Percentiles rank a stretch among this genome's conserved stretches.
Conservation (phyloP, 2,888 invertebrate species). For the Leistus spinibarbis region DNA sequence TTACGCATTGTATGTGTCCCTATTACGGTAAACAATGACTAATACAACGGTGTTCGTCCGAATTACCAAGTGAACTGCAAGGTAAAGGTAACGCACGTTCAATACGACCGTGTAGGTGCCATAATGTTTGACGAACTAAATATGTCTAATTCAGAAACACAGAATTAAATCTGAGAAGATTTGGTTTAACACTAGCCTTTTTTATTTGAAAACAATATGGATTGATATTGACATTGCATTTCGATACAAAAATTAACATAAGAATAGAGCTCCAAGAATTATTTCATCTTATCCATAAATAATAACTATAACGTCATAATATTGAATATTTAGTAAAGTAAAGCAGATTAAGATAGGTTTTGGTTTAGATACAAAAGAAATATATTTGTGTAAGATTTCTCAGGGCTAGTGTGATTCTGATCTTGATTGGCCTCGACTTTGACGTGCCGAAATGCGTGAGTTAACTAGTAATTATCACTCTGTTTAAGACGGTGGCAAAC, state of each 20-base stretch:
- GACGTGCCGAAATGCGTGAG: not conserved
- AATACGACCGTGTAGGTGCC: not conserved
- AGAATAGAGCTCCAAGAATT: too few species aligned
- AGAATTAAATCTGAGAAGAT: too few species aligned
- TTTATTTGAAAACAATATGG: too few species aligned
- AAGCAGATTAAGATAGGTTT: too few species aligned
- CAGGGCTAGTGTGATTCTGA: not conserved
- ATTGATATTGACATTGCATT: too few species aligned
- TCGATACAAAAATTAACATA: too few species aligned
- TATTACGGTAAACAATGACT: slow-evolving; percentile 27
- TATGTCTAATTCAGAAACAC: too few species aligned
- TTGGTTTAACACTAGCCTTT: too few species aligned
- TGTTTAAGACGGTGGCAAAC: not conserved
- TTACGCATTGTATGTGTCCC: not conserved
- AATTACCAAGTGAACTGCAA: slow-evolving; percentile 20
- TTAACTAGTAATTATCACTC: not conserved
- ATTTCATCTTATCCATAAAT: too few species aligned
- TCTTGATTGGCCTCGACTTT: not conserved
- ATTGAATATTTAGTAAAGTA: too few species aligned
- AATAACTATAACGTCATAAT: too few species aligned
- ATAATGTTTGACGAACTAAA: too few species aligned
- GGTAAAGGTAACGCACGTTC: slow-evolving; percentile 13
- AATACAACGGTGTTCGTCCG: slow-evolving; percentile 15
- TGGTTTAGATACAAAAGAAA: not conserved
- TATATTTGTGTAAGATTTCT: not conserved